phyloP scores from a whole-genome alignment of 2,113 vertebrate species.

The Mesocricetus auratus region DNA sequence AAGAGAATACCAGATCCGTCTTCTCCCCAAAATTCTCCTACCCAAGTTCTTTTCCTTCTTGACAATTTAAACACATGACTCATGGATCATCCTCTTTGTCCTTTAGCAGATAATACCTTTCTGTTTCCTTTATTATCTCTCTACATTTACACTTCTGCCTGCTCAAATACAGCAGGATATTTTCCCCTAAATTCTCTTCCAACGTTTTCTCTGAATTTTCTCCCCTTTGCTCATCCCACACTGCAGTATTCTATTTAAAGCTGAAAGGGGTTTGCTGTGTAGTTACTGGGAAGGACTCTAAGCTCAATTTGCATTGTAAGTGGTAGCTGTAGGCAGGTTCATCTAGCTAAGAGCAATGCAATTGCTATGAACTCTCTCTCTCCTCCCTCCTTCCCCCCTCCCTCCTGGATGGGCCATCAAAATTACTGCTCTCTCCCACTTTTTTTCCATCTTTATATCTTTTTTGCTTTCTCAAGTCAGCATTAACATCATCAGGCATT shows the following conservation, averaged over 20 bases:
- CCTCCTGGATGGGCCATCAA: neutral
- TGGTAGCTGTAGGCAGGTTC: constrained; percentile 80
- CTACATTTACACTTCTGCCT: constrained; percentile 21
- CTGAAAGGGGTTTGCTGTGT: constrained; percentile 77
- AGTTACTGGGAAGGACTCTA: constrained; percentile 81
- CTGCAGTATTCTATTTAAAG: constrained; percentile 83
- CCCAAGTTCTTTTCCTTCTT: neutral
- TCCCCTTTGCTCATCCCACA: constrained; percentile 58
- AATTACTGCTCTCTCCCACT: neutral
- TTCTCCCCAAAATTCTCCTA: neutral
- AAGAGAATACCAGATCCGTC: neutral
- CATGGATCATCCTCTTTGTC: neutral
- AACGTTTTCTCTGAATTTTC: constrained; percentile 51
- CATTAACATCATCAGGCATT: neutral
- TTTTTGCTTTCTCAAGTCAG: constrained; percentile 16
- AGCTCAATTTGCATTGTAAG: constrained; percentile 82
- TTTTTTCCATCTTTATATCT: neutral
- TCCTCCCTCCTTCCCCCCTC: too few species aligned
- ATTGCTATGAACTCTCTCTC: constrained; percentile 45
- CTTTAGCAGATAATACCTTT: neutral
- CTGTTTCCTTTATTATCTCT: neutral
- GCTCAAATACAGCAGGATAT: neutral
- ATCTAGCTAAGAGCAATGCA: constrained; percentile 68
- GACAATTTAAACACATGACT: neutral
- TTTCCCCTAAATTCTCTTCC: constrained; percentile 32